Evolutionary conservation across 2,113 vertebrate genomes (phyloP).

Genomic region (Antidorcas marsupialis): DNA sequence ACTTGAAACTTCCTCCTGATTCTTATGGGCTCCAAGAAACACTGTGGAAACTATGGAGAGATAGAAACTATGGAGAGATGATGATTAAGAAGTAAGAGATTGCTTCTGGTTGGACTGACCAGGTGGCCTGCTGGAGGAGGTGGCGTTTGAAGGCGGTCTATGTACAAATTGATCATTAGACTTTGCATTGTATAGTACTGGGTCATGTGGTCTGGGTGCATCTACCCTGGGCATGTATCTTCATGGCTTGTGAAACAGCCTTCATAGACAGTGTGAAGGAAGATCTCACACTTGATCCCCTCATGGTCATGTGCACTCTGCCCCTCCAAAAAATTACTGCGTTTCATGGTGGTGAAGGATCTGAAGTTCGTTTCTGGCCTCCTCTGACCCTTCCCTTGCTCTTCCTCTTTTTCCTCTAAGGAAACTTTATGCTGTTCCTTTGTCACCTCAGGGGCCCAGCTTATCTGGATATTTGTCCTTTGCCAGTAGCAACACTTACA

Average conservation of each 20-base stretch:
- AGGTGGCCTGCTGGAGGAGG: not conserved
- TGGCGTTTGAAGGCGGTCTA: not conserved
- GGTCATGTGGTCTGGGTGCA: not conserved
- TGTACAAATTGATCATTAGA: not conserved
- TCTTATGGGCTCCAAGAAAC: not conserved
- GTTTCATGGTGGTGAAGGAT: not conserved
- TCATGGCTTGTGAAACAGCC: not conserved
- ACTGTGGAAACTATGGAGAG: not conserved
- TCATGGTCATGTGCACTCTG: not conserved
- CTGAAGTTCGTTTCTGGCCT: not conserved
- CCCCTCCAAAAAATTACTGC: not conserved
- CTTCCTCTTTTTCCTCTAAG: not conserved
- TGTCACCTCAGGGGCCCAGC: not conserved
- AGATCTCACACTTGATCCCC: not conserved
- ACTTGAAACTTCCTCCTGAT: not conserved
- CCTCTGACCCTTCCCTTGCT: not conserved
- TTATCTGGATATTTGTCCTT: not conserved
- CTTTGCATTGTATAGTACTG: not conserved
- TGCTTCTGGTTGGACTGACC: not conserved
- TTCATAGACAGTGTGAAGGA: not conserved
- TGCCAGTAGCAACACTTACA: not conserved
- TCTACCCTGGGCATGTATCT: not conserved
- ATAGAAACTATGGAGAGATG: not conserved
- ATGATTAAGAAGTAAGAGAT: not conserved
- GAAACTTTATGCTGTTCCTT: not conserved